These are phyloP conservation scores for Oostethus manadensis DNA, from an alignment of 2,113 vertebrate species.

Conservation along the genomic window DNA sequence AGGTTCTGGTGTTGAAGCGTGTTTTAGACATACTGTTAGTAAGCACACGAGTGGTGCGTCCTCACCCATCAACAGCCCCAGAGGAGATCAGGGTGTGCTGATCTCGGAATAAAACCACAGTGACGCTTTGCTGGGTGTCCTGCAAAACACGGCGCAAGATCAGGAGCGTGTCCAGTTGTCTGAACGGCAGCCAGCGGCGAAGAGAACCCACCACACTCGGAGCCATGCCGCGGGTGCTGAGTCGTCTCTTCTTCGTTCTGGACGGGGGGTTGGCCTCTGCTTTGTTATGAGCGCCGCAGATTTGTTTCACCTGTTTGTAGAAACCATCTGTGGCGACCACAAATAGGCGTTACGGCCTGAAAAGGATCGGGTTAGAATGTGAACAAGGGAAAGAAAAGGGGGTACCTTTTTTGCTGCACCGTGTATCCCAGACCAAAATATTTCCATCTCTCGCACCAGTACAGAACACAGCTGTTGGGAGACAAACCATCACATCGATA, in stretches of 20 bases:
- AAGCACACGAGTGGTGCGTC: neutral
- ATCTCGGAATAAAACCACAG: slow-evolving; percentile 90
- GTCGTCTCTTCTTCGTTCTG: slow-evolving; percentile 81
- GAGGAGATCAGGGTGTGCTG: slow-evolving; percentile 89
- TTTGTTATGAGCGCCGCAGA: slow-evolving; percentile 91
- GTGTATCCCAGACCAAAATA: slow-evolving; percentile 96
- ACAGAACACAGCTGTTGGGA: slow-evolving; percentile 84
- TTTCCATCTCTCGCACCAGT: slow-evolving; percentile 96
- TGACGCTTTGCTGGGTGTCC: slow-evolving; percentile 96
- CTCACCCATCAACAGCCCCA: slow-evolving; percentile 95
- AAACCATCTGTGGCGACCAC: slow-evolving; percentile 80
- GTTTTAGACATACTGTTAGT: neutral
- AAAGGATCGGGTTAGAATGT: neutral
- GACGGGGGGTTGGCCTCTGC: slow-evolving; percentile 74
- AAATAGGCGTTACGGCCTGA: neutral
- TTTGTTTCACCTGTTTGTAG: slow-evolving; percentile 94
- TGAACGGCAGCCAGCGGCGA: neutral
- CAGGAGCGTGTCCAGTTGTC: neutral
- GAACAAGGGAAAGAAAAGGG: neutral
- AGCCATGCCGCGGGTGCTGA: slow-evolving; percentile 77
- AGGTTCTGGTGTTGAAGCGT: neutral
- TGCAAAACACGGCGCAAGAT: slow-evolving; percentile 36
- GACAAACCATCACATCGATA: neutral
- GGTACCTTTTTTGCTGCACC: slow-evolving; percentile 95
- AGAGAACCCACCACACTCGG: slow-evolving; percentile 85